Percentiles rank a stretch among this genome's conserved stretches.
Conservation (phyloP, 2,113 vertebrate genomes). For the Philantomba maxwellii region DNA sequence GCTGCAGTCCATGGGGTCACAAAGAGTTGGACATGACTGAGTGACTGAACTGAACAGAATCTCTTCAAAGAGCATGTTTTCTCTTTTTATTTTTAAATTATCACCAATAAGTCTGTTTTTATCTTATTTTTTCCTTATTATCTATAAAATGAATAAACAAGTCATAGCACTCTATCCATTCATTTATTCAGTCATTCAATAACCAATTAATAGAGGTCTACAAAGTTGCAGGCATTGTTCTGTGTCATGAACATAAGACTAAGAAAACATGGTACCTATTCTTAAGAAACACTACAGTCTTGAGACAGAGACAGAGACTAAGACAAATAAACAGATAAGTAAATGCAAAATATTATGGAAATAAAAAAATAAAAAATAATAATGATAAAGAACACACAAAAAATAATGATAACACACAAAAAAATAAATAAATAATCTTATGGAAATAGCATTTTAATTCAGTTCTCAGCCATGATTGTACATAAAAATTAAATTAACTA, state of each 20-base stretch:
- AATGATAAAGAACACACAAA: no score
- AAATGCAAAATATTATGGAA: neutral
- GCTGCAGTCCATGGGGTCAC: neutral
- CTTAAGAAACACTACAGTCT: neutral
- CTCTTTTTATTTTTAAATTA: neutral
- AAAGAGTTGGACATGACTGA: neutral
- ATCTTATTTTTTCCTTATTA: neutral
- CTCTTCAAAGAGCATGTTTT: neutral
- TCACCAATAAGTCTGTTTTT: neutral
- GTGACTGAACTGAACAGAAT: neutral
- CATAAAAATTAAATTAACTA: neutral
- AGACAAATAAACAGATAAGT: neutral
- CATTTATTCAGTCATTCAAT: neutral
- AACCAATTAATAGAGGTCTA: neutral
- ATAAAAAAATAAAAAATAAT: neutral
- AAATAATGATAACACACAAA: no score
- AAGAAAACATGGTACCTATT: neutral
- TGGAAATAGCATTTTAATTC: neutral
- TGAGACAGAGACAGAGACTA: neutral
- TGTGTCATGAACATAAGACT: neutral
- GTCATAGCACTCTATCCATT: neutral
- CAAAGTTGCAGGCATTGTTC: neutral
- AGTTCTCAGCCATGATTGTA: neutral
- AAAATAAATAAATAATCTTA: neutral
- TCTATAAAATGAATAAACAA: neutral